Percentiles rank a stretch among this genome's conserved stretches.
Conservation (phyloP, 2,113 vertebrate species). For the Peromyscus polionotus region DNA sequence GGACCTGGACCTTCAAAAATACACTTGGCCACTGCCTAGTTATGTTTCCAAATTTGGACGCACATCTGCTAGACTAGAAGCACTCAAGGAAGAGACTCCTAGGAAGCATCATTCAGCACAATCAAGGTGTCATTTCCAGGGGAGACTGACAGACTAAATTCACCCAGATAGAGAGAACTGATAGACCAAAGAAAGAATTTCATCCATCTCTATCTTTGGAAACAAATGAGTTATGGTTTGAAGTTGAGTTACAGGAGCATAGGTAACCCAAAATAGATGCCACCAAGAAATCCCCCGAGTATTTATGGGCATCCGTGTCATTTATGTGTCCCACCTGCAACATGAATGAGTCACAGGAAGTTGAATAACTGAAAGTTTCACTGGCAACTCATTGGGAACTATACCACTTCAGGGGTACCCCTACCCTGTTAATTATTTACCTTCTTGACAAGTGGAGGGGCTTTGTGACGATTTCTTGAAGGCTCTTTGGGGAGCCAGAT, state of each 20-base stretch:
- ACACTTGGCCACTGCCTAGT: neutral
- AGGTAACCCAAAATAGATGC: neutral
- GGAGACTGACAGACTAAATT: neutral
- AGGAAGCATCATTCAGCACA: neutral
- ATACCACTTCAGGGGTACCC: no score
- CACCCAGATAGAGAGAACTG: neutral
- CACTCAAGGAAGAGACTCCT: neutral
- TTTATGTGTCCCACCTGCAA: neutral
- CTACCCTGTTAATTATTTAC: no score
- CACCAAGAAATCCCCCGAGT: neutral
- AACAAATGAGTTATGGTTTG: neutral
- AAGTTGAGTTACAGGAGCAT: neutral
- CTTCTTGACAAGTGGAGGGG: neutral
- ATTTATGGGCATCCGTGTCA: neutral
- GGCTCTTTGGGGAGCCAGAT: no score
- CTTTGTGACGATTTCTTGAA: neutral
- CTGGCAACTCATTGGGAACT: neutral
- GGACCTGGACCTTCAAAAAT: neutral
- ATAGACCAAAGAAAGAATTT: neutral
- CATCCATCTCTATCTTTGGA: neutral
- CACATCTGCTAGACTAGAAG: neutral
- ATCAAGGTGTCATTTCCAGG: neutral
- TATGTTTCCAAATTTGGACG: neutral
- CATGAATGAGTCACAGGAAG: neutral
- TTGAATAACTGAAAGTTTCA: neutral